These are phyloP conservation scores for Acanthosepion lycidas DNA, from an alignment of 2,888 invertebrate genomes.

Conservation along the genomic window DNA sequence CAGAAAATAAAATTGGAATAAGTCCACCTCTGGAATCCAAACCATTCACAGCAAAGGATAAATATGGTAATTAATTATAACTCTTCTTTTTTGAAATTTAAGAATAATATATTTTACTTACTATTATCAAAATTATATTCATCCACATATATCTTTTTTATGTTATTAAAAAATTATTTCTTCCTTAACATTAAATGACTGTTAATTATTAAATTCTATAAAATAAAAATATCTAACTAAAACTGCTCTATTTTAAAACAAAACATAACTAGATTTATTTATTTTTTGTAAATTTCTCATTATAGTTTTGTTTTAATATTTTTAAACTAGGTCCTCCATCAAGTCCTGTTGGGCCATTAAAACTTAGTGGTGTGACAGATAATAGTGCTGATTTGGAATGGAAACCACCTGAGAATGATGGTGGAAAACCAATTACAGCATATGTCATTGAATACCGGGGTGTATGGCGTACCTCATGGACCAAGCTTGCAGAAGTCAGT, in stretches of 20 bases:
- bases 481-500: conserved; percentile 50
- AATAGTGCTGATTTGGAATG: conserved; percentile 65
- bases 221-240: conserved; percentile 36
- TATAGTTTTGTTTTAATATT: conserved; percentile 35
- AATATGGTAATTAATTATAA: conserved; percentile 79
- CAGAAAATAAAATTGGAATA: conserved; percentile 87
- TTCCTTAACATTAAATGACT: not conserved
- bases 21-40: conserved; percentile 59
- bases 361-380: conserved; percentile 55
- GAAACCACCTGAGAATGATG: conserved; percentile 68
- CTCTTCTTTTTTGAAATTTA: not conserved
- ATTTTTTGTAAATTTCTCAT: not conserved
- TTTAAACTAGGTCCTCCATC: conserved; percentile 60
- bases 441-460: conserved; percentile 77
- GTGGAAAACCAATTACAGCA: conserved; percentile 67
- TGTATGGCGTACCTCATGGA: conserved; percentile 75
- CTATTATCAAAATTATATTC: not conserved
- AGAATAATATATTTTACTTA: not conserved
- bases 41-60: conserved; percentile 80
- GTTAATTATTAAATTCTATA: not conserved
- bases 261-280: not conserved
- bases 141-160: not conserved
- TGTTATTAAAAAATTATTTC: not conserved
- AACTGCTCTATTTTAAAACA: too few relatives aligned
- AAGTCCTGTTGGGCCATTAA: conserved; percentile 59